Conservation (phyloP, 2,113 vertebrate genomes). For the Nothoprocta pentlandii region DNA sequence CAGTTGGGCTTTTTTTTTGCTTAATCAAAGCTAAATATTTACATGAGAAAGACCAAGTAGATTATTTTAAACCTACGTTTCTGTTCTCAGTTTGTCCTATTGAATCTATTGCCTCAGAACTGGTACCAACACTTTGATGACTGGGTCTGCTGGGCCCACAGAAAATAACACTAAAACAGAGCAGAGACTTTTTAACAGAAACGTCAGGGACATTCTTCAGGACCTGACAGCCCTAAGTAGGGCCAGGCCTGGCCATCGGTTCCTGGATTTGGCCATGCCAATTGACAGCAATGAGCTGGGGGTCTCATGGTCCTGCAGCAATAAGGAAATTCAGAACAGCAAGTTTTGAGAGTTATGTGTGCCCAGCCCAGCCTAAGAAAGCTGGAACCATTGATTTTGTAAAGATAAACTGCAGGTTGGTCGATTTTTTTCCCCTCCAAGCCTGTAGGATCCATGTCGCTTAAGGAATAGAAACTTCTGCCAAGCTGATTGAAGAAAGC, state of each 20-base stretch:
- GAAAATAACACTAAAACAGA: not conserved
- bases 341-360: not conserved
- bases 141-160: not conserved
- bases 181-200: fast-evolving
- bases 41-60: not conserved
- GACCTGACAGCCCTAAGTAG: not conserved
- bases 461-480: conserved; percentile 7
- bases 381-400: not conserved
- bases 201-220: not conserved
- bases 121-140: not conserved
- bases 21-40: not conserved
- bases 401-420: not conserved
- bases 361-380: fast-evolving
- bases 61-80: not conserved
- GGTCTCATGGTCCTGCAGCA: not conserved
- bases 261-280: fast-evolving
- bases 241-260: not conserved
- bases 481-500: conserved; percentile 14
- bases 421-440: not conserved
- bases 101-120: not conserved
- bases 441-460: conserved; percentile 14
- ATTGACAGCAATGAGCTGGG: not conserved
- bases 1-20: not conserved
- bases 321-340: not conserved
- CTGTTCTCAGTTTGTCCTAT: not conserved